Percentiles rank a stretch among this genome's conserved stretches.
Evolutionary conservation across 2,797 vertebrate species (phyloP).

Genomic region (Notolepis coatsorum): DNA sequence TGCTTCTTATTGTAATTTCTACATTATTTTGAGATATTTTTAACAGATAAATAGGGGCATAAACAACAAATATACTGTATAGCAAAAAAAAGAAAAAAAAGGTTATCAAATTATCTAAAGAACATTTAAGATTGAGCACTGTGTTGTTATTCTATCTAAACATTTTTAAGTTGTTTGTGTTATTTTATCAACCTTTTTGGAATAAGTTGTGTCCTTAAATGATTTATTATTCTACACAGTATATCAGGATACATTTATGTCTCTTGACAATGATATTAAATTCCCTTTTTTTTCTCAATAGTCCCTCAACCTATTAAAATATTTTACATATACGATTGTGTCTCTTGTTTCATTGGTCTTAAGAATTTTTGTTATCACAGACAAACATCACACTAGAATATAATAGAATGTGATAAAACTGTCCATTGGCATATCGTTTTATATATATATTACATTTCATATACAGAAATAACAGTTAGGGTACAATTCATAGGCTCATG

Average conservation of each 20-base stretch:
- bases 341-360: conserved; percentile 10
- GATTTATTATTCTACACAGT: conserved; percentile 53
- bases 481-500: too few species aligned
- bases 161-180: conserved; percentile 40
- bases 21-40: conserved; percentile 52
- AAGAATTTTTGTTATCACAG: background rate
- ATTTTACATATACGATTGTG: conserved; percentile 59
- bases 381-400: too few species aligned
- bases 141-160: conserved; percentile 35
- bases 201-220: conserved; percentile 55
- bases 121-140: conserved; percentile 41
- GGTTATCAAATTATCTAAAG: background rate
- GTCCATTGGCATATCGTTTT: too few species aligned
- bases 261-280: conserved; percentile 41
- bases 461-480: too few species aligned
- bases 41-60: conserved; percentile 15
- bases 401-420: too few species aligned
- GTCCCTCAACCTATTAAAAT: conserved; percentile 65
- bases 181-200: conserved; percentile 48
- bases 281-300: conserved; percentile 44
- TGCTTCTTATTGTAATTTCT: conserved; percentile 57
- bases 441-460: too few species aligned
- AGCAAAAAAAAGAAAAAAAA: background rate
- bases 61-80: conserved; percentile 23
- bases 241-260: conserved; percentile 55